Conservation (phyloP, 1,140 invertebrate species). For the Pogonomyrmex barbatus region DNA sequence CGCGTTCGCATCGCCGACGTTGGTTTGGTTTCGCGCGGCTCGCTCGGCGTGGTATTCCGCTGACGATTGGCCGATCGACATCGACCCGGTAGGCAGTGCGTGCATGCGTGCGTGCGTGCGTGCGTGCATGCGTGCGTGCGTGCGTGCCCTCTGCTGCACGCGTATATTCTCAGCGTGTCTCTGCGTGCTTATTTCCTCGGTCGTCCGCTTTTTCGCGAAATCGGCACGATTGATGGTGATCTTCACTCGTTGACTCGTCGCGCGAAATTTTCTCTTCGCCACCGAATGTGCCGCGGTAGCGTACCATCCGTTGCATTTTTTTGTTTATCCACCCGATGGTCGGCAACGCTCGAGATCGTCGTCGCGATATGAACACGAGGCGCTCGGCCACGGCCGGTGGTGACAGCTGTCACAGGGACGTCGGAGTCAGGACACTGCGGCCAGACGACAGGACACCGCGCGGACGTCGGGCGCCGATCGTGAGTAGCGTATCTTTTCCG, state of each 20-base stretch:
- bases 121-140: neutral
- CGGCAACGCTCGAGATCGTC: neutral
- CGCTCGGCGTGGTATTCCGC: neutral
- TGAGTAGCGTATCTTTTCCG: conserved; percentile 66
- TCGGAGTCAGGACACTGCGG: conserved; percentile 65
- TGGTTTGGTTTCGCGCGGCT: conserved; percentile 75
- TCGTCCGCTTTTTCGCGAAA: no score
- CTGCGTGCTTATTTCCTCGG: no score
- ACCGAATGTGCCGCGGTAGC: neutral
- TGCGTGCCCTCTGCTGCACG: neutral
- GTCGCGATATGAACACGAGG: conserved; percentile 51
- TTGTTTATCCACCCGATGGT: conserved; percentile 14
- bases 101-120: neutral
- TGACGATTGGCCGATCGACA: conserved; percentile 60
- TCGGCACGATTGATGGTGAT: no score
- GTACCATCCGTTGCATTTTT: neutral
- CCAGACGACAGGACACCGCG: conserved; percentile 53
- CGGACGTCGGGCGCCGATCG: conserved; percentile 71
- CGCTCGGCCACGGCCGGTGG: conserved; percentile 46
- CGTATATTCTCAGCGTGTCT: no score
- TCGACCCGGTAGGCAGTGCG: conserved; percentile 39
- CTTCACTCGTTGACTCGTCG: neutral
- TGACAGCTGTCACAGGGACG: conserved; percentile 73
- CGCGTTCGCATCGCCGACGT: conserved; percentile 70
- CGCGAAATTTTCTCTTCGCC: neutral